A percentile compares a stretch with the other conserved stretches of the same genome.
Evolutionary conservation across 2,888 invertebrate species (phyloP).

Genomic region (Phragmatobia fuliginosa): DNA sequence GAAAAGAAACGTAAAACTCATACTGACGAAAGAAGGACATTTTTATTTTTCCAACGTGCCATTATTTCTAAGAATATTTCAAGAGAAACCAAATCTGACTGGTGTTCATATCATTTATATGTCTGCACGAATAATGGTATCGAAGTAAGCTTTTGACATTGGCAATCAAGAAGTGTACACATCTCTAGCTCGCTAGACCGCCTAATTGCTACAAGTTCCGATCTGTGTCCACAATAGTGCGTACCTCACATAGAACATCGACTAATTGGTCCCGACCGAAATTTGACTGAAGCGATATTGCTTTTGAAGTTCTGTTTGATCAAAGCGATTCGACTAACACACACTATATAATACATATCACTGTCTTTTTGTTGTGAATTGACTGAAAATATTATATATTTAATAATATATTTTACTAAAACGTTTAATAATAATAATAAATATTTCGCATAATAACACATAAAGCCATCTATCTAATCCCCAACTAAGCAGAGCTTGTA

Average conservation of each 20-base stretch:
- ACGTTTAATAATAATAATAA: too few relatives aligned
- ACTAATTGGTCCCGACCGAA: not conserved
- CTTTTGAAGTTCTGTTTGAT: not conserved
- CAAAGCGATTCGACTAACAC: not conserved
- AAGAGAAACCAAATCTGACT: not conserved
- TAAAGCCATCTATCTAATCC: too few relatives aligned
- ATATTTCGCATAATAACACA: too few relatives aligned
- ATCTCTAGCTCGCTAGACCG: not conserved
- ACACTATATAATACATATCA: not conserved
- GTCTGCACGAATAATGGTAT: not conserved
- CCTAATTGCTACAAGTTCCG: constrained; percentile 1
- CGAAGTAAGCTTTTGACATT: not conserved
- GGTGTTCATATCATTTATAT: not conserved
- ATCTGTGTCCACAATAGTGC: not conserved
- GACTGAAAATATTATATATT: too few relatives aligned
- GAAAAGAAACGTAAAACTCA: too few relatives aligned
- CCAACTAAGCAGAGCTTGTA: too few relatives aligned
- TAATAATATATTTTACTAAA: not conserved
- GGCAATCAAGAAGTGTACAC: not conserved
- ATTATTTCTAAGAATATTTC: not conserved
- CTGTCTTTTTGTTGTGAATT: too few relatives aligned
- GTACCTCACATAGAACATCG: not conserved
- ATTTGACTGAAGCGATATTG: not conserved
- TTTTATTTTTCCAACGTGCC: not conserved
- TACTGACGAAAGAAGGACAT: too few relatives aligned